These are phyloP conservation scores for Clinocottus analis DNA, from an alignment of 2,113 vertebrate genomes.

Conservation along the genomic window DNA sequence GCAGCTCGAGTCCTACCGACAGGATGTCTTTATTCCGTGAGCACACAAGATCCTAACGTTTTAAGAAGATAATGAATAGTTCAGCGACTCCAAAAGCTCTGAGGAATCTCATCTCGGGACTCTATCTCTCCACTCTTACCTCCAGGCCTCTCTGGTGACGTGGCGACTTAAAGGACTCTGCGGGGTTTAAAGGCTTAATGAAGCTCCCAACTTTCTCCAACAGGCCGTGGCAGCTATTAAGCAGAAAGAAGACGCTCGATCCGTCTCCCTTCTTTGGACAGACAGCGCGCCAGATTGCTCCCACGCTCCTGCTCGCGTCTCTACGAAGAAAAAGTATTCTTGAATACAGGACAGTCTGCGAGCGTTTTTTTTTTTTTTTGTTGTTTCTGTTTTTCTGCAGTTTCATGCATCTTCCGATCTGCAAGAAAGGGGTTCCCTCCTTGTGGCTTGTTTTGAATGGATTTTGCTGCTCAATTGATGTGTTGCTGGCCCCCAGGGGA, in stretches of 20 bases:
- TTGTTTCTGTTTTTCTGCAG: too few species aligned
- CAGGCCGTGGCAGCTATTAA: constrained; percentile 67
- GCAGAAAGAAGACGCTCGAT: constrained; percentile 50
- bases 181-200: constrained; percentile 81
- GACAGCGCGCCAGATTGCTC: constrained; percentile 50
- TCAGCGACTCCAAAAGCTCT: constrained; percentile 23
- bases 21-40: constrained; percentile 12
- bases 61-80: constrained; percentile 26
- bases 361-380: too few species aligned
- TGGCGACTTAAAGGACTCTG: constrained; percentile 77
- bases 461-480: constrained; percentile 31
- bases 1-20: not conserved
- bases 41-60: constrained; percentile 22
- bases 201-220: constrained; percentile 73
- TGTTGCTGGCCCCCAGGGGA: not conserved
- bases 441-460: constrained; percentile 18
- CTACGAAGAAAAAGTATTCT: too few species aligned
- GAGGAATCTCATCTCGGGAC: constrained; percentile 21
- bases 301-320: constrained; percentile 34
- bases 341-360: too few species aligned
- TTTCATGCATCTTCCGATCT: too few species aligned
- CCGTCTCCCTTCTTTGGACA: constrained; percentile 36
- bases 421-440: constrained; percentile 6
- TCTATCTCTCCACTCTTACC: constrained; percentile 54
- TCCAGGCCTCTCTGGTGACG: constrained; percentile 60